These are phyloP conservation scores for Ceyx erithaca DNA, from an alignment of 2,797 vertebrate species.

Conservation along the genomic window DNA sequence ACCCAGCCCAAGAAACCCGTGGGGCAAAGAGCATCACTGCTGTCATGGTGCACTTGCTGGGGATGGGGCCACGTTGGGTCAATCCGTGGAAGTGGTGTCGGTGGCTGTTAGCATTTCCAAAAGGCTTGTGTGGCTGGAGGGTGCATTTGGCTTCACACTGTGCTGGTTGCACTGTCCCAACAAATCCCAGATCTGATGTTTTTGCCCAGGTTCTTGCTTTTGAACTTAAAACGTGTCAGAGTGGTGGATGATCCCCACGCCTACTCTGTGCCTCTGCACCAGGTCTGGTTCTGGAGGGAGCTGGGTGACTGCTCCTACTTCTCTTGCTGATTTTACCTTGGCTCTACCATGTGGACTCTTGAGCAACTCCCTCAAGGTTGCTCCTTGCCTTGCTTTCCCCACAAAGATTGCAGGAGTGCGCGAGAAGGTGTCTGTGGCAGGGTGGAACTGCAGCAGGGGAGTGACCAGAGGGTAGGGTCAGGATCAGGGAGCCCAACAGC, in stretches of 20 bases:
- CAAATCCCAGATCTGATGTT: not conserved
- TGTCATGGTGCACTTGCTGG: rapidly evolving
- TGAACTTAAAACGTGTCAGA: rapidly evolving
- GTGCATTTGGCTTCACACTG: not conserved
- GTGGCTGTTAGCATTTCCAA: not conserved
- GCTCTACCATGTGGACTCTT: rapidly evolving
- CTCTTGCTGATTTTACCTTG: not conserved
- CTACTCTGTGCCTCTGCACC: not conserved
- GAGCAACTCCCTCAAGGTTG: rapidly evolving
- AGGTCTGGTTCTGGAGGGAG: not conserved
- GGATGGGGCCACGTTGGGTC: rapidly evolving
- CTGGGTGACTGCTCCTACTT: not conserved
- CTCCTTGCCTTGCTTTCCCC: not conserved
- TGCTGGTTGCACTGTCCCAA: not conserved
- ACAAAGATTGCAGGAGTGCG: rapidly evolving
- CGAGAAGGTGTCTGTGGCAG: not conserved
- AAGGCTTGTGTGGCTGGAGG: rapidly evolving
- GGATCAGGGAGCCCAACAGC: not conserved
- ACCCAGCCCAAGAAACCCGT: not conserved
- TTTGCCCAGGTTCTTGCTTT: not conserved
- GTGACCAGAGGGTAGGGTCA: not conserved
- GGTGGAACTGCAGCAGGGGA: not conserved
- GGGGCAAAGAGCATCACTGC: not conserved
- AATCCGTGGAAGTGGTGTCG: rapidly evolving
- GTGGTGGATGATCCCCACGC: not conserved